phyloP scores from a whole-genome alignment of 2,113 vertebrate genomes.

The Prunella himalayana region DNA sequence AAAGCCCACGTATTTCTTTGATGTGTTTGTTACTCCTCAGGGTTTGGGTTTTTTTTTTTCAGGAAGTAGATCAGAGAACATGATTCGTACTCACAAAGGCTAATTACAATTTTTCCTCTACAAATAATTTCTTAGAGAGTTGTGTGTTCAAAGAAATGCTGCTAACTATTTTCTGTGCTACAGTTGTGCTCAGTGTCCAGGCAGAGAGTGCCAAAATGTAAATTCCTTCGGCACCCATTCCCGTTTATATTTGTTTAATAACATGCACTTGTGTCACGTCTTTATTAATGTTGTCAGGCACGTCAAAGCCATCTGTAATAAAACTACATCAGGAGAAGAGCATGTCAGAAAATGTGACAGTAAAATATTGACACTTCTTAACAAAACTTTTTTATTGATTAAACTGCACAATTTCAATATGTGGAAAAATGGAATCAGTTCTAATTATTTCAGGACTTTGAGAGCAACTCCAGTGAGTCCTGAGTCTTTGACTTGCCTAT shows the following conservation, averaged over 20 bases:
- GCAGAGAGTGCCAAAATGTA: neutral
- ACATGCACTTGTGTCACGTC: neutral
- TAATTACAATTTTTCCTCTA: conserved; percentile 9
- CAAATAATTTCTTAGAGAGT: neutral
- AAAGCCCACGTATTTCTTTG: neutral
- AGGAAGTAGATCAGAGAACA: neutral
- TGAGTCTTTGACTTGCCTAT: neutral
- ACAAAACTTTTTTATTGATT: neutral
- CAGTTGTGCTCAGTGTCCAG: neutral
- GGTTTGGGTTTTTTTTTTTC: neutral
- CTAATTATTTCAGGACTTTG: neutral
- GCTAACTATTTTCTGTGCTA: neutral
- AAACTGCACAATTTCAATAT: neutral
- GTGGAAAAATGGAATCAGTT: neutral
- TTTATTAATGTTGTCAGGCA: neutral
- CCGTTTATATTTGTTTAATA: neutral
- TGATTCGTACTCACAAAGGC: neutral
- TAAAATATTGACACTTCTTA: neutral
- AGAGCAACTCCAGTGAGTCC: neutral
- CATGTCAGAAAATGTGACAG: neutral
- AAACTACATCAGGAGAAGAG: neutral
- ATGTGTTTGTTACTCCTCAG: conserved; percentile 26
- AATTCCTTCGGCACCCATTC: neutral
- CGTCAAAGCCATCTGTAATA: neutral
- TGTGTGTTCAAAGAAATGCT: neutral